phyloP scores from a whole-genome alignment of 2,888 invertebrate species.

The Melipona beecheii region DNA sequence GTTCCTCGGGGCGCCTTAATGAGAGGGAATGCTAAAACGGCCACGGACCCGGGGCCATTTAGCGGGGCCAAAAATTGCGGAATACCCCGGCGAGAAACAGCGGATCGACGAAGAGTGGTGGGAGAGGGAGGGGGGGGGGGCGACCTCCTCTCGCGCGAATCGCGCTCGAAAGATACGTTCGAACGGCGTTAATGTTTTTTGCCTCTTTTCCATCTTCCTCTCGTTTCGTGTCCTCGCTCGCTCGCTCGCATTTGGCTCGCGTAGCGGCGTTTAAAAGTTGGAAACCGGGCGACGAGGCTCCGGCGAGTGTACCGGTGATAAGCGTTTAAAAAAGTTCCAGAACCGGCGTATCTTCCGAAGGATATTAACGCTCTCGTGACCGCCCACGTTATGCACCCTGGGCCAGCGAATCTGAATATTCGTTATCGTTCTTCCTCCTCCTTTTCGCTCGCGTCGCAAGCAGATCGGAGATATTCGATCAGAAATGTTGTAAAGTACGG shows the following conservation, averaged over 20 bases:
- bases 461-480: background rate
- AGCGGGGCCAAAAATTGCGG: conserved; percentile 58
- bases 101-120: background rate
- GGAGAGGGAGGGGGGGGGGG: background rate
- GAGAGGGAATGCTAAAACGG: conserved; percentile 66
- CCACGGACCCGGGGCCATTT: conserved; percentile 55
- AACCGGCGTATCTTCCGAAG: conserved; percentile 41
- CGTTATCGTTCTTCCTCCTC: background rate
- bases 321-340: conserved; percentile 49
- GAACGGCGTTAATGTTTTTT: conserved; percentile 51
- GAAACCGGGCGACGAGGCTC: conserved; percentile 13
- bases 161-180: conserved; percentile 39
- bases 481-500: background rate
- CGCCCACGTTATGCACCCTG: conserved; percentile 21
- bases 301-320: conserved; percentile 51
- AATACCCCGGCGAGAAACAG: conserved; percentile 39
- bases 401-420: background rate
- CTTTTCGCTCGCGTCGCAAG: background rate
- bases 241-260: conserved; percentile 3
- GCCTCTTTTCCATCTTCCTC: background rate
- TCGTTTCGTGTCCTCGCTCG: background rate
- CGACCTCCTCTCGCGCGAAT: conserved; percentile 42
- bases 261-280: conserved; percentile 26
- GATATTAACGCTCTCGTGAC: conserved; percentile 52
- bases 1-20: conserved; percentile 57